Conservation (phyloP, 2,797 vertebrate species). For the Peromyscus attwateri region DNA sequence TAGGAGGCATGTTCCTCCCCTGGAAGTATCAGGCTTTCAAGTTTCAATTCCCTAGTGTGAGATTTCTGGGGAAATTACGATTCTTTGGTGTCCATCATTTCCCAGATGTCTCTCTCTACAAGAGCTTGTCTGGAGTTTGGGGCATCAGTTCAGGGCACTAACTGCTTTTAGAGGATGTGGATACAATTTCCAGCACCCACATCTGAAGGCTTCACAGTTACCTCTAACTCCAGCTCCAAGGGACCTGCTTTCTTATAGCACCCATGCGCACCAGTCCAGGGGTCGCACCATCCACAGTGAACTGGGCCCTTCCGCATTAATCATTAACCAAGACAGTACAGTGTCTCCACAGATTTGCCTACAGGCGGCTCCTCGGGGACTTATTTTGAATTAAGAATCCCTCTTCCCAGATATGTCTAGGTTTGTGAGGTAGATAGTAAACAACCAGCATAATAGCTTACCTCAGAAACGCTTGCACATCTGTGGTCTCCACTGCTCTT, state of each 20-base stretch:
- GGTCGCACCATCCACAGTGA: not conserved
- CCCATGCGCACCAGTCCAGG: not conserved
- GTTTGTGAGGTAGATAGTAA: not conserved
- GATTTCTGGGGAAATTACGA: not conserved
- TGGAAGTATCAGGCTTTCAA: no score
- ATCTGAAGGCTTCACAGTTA: not conserved
- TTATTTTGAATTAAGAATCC: not conserved
- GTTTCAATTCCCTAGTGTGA: not conserved
- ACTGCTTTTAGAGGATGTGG: not conserved
- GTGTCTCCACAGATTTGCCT: not conserved
- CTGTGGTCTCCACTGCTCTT: not conserved
- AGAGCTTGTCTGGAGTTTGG: not conserved
- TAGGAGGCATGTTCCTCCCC: not conserved
- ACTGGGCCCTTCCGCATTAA: not conserved
- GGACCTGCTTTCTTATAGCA: not conserved
- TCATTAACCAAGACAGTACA: not conserved
- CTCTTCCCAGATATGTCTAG: not conserved
- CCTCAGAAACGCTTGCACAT: not conserved
- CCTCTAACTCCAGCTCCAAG: not conserved
- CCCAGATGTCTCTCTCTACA: not conserved
- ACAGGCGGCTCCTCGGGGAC: not conserved
- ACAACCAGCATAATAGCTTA: not conserved
- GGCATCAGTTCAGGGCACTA: not conserved
- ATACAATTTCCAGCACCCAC: not conserved
- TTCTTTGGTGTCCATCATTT: not conserved